Percentiles rank a stretch among this genome's conserved stretches.
Conservation (phyloP, 2,797 vertebrate species). For the Alfaro cultratus region DNA sequence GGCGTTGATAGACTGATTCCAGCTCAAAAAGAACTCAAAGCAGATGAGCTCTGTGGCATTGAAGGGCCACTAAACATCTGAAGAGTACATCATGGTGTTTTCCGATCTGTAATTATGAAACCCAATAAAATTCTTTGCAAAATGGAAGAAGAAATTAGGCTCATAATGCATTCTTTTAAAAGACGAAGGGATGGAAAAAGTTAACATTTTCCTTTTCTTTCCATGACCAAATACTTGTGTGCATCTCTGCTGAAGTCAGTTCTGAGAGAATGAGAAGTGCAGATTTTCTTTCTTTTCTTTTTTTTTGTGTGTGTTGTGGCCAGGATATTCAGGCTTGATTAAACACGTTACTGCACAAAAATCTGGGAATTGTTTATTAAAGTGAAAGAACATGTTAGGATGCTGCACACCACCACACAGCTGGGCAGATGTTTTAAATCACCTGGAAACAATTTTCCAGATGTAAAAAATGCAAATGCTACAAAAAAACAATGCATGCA, state of each 20-base stretch:
- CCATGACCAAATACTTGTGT: constrained; percentile 9
- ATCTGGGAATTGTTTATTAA: not conserved
- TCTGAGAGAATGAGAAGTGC: constrained; percentile 2
- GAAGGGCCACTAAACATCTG: constrained; percentile 26
- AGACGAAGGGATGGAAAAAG: constrained; percentile 17
- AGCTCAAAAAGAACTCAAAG: constrained; percentile 17
- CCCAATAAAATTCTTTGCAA: constrained; percentile 23
- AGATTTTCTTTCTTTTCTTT: not conserved
- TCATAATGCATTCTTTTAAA: constrained; percentile 20
- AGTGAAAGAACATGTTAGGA: constrained; percentile 7
- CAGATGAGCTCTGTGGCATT: constrained; percentile 29
- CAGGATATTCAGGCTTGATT: constrained; percentile 9
- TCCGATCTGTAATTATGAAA: constrained; percentile 42
- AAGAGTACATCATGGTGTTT: constrained; percentile 32
- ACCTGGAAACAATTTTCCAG: not conserved
- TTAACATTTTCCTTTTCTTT: constrained; percentile 19
- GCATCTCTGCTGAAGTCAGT: constrained; percentile 30
- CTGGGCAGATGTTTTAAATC: constrained; percentile 4
- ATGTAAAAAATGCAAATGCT: not conserved
- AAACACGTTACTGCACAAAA: constrained; percentile 7
- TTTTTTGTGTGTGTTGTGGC: no score
- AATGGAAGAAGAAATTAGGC: constrained; percentile 18
- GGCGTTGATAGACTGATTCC: constrained; percentile 6
- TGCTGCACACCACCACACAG: constrained; percentile 2
- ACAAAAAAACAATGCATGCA: not conserved